A percentile compares a stretch with the other conserved stretches of the same genome.
phyloP scores from a whole-genome alignment of 2,797 vertebrate species.

The Myotis myotis region DNA sequence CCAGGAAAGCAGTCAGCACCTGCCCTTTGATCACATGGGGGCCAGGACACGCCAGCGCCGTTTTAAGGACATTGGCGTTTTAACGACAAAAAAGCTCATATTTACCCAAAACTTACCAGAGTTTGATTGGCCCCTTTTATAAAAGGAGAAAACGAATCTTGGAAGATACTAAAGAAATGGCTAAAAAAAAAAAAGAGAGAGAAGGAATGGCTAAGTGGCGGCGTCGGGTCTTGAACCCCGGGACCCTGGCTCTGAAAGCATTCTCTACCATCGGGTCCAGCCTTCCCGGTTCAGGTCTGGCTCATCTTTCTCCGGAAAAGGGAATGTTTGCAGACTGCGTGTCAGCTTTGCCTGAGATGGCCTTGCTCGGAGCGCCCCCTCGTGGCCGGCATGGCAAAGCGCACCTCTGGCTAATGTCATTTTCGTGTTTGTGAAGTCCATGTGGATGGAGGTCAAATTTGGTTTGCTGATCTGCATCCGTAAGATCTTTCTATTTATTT shows the following conservation, averaged over 20 bases:
- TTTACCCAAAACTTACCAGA: too few species aligned
- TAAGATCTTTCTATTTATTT: neutral
- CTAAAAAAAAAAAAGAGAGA: too few species aligned
- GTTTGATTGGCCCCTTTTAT: neutral
- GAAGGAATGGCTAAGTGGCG: neutral
- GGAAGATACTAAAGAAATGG: neutral
- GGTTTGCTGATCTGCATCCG: neutral
- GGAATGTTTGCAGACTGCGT: rapidly evolving
- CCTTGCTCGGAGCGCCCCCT: neutral
- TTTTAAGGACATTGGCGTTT: neutral
- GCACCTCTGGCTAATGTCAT: neutral
- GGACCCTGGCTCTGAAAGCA: rapidly evolving
- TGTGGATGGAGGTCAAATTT: neutral
- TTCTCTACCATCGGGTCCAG: rapidly evolving
- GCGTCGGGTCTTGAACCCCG: rapidly evolving
- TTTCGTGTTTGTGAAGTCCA: neutral
- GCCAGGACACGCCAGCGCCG: neutral
- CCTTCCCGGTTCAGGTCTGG: neutral
- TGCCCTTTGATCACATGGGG: neutral
- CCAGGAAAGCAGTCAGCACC: neutral
- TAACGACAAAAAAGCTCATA: neutral
- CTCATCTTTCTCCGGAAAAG: neutral
- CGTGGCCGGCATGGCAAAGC: rapidly evolving
- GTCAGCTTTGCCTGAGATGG: rapidly evolving
- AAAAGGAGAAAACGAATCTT: neutral